Conservation (phyloP, 2,113 vertebrate species). For the Syngnathoides biaculeatus region DNA sequence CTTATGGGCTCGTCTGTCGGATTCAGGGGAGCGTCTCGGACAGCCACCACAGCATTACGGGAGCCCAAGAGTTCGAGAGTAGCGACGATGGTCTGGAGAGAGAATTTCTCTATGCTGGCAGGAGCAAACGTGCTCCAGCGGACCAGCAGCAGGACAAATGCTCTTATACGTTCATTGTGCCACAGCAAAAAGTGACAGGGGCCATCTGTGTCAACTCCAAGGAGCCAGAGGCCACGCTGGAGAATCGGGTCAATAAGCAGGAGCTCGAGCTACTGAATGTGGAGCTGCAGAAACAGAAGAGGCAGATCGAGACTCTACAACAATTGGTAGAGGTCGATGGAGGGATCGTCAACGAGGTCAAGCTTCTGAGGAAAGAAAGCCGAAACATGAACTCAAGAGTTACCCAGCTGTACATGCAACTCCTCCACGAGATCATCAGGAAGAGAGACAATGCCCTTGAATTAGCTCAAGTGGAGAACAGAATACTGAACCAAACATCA, state of each 20-base stretch:
- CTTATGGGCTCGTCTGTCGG: slow-evolving; percentile 59
- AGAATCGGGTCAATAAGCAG: slow-evolving; percentile 90
- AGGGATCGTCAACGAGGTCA: slow-evolving; percentile 96
- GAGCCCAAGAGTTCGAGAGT: slow-evolving; percentile 76
- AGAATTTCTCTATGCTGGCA: slow-evolving; percentile 83
- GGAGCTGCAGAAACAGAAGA: slow-evolving; percentile 96
- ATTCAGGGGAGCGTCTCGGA: slow-evolving; percentile 52
- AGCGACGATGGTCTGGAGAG: slow-evolving; percentile 71
- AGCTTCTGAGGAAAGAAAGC: slow-evolving; percentile 94
- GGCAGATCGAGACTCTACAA: slow-evolving; percentile 94
- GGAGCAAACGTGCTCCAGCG: slow-evolving; percentile 76
- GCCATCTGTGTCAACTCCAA: slow-evolving; percentile 97
- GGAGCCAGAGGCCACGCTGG: slow-evolving; percentile 85
- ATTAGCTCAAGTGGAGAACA: slow-evolving; percentile 93
- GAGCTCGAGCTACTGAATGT: slow-evolving; percentile 90
- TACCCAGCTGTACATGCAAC: slow-evolving; percentile 97
- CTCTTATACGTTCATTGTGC: slow-evolving; percentile 97
- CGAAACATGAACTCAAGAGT: slow-evolving; percentile 98
- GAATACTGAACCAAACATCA: slow-evolving; percentile 93
- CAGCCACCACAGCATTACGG: slow-evolving; percentile 28
- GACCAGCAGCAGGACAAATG: slow-evolving; percentile 84
- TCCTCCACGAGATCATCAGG: slow-evolving; percentile 95
- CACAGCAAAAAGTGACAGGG: slow-evolving; percentile 93
- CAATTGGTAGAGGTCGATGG: slow-evolving; percentile 96
- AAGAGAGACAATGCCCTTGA: slow-evolving; percentile 95